These are phyloP conservation scores for Folsomia manolachei DNA, from an alignment of 2,888 invertebrate genomes.

Conservation along the genomic window DNA sequence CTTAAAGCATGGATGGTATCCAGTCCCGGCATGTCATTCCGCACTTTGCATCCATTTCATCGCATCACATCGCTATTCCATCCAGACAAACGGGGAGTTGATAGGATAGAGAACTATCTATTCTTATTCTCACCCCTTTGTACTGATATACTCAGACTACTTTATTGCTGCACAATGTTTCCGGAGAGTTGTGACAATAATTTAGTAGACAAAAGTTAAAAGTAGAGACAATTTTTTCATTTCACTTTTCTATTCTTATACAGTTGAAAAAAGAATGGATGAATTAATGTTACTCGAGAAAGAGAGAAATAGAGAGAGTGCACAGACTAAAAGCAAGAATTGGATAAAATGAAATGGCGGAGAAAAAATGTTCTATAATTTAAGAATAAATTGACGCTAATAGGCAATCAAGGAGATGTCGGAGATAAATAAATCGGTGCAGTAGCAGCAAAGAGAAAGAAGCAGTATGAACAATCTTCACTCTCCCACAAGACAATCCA, in stretches of 20 bases:
- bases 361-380: conserved; percentile 14
- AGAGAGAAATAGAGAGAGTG: not conserved
- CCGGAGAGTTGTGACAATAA: not conserved
- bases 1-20: too few species aligned
- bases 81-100: too few species aligned
- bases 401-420: conserved; percentile 15
- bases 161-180: not conserved
- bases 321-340: not conserved
- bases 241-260: not conserved
- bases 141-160: too few species aligned
- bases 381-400: conserved; percentile 19
- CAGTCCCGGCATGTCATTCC: too few species aligned
- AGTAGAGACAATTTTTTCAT: conserved; percentile 1
- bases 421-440: not conserved
- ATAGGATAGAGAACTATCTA: too few species aligned
- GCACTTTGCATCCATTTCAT: too few species aligned
- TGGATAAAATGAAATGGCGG: conserved; percentile 6
- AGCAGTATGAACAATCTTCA: not conserved
- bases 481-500: not conserved
- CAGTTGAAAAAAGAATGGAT: not conserved
- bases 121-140: too few species aligned
- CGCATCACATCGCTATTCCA: too few species aligned
- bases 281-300: not conserved
- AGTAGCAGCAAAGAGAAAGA: too few species aligned
- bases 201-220: not conserved